Conservation (phyloP, 2,113 vertebrate genomes). For the Ariopsis seemanni region DNA sequence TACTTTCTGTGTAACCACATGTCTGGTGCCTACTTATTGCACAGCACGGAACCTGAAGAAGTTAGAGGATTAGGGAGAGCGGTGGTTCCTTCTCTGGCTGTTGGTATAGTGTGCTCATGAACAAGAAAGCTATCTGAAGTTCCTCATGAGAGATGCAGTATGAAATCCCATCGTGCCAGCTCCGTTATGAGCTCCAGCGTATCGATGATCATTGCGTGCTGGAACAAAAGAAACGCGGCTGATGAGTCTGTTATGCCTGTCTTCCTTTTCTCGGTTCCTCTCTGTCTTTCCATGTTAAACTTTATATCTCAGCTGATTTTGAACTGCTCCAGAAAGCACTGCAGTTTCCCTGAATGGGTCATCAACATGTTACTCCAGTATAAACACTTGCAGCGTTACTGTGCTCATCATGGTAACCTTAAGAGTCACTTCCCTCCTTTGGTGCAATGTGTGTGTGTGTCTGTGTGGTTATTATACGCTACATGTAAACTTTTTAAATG, state of each 20-base stretch:
- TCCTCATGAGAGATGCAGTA: background rate
- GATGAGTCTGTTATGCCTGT: background rate
- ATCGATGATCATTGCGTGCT: background rate
- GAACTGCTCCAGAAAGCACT: background rate
- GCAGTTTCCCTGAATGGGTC: background rate
- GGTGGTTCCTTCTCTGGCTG: background rate
- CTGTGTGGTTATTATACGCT: background rate
- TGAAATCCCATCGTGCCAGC: background rate
- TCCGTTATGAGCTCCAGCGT: background rate
- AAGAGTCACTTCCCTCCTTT: background rate
- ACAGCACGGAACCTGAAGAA: background rate
- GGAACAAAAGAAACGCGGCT: background rate
- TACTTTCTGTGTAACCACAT: background rate
- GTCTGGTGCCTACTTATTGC: background rate
- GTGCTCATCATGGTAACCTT: background rate
- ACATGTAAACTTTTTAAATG: background rate
- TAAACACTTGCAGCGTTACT: background rate
- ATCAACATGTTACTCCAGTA: background rate
- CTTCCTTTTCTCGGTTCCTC: conserved; percentile 4
- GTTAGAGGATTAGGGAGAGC: background rate
- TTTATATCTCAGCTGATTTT: background rate
- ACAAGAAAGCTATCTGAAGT: background rate
- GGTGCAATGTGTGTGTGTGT: background rate
- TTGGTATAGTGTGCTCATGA: background rate
- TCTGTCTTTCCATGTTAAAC: background rate